A percentile compares a stretch with the other conserved stretches of the same genome.
Evolutionary conservation across 1,140 invertebrate species (phyloP).

Genomic region (Lineus longissimus): DNA sequence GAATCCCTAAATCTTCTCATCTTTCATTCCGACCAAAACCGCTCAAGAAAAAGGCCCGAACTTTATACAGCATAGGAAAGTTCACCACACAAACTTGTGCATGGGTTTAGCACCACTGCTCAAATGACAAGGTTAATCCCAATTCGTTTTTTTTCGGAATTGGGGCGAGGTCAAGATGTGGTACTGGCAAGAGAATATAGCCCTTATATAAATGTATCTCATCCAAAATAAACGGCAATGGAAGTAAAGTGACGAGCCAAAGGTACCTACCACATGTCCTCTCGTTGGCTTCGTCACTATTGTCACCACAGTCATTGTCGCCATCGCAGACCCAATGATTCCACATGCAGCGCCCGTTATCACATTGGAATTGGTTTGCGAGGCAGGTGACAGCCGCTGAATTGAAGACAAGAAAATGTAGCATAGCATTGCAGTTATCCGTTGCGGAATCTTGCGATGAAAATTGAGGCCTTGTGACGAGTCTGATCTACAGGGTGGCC

Average conservation of each 20-base stretch:
- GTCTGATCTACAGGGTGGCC: constrained; percentile 30
- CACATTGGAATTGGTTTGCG: constrained; percentile 56
- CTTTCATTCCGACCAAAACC: too few relatives aligned
- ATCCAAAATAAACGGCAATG: background rate
- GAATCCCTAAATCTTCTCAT: too few relatives aligned
- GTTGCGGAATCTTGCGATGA: constrained; percentile 64
- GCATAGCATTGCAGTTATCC: constrained; percentile 59
- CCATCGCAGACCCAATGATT: constrained; percentile 93
- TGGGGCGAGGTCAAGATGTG: too few relatives aligned
- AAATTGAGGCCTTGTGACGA: constrained; percentile 70
- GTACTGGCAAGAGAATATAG: too few relatives aligned
- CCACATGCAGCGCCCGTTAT: constrained; percentile 82
- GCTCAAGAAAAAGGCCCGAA: too few relatives aligned
- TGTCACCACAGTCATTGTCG: constrained; percentile 93
- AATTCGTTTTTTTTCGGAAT: too few relatives aligned
- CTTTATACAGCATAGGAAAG: too few relatives aligned
- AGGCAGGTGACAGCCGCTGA: constrained; percentile 65
- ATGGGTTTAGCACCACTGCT: too few relatives aligned
- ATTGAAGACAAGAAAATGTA: constrained; percentile 14
- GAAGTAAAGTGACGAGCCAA: background rate
- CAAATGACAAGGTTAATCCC: too few relatives aligned
- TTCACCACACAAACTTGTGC: too few relatives aligned
- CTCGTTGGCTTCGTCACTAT: constrained; percentile 73
- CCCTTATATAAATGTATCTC: too few relatives aligned
- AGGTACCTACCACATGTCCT: constrained; percentile 36